A percentile compares a stretch with the other conserved stretches of the same genome.
These are phyloP conservation scores for Galagoides demidoff DNA, from an alignment of 2,797 vertebrate species.

Conservation along the genomic window DNA sequence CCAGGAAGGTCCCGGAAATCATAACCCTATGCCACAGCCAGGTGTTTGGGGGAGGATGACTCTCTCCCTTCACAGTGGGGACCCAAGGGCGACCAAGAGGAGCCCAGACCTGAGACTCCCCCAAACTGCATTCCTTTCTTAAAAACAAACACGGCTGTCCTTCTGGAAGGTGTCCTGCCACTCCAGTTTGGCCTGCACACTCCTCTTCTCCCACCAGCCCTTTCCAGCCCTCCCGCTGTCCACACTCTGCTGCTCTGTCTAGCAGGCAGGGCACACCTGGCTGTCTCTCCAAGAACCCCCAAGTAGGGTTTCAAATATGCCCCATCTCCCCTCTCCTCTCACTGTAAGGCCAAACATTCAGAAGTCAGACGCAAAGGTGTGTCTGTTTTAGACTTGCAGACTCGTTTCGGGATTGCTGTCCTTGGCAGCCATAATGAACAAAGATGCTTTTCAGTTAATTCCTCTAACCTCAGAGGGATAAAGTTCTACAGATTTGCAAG, in stretches of 20 bases:
- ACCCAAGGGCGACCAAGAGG: background rate
- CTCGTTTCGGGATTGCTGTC: background rate
- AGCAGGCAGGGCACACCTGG: background rate
- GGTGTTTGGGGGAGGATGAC: background rate
- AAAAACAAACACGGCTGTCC: background rate
- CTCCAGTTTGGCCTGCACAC: background rate
- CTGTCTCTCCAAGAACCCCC: background rate
- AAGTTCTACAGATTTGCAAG: background rate
- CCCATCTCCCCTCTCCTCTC: background rate
- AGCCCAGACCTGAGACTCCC: background rate
- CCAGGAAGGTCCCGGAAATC: background rate
- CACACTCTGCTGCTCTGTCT: background rate
- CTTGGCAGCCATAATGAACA: background rate
- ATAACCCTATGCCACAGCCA: background rate
- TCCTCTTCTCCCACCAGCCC: rapidly evolving
- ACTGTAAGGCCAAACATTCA: rapidly evolving
- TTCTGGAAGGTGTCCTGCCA: background rate
- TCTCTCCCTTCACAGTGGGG: background rate
- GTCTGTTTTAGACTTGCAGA: background rate
- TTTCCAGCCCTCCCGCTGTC: rapidly evolving
- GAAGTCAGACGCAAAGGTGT: background rate
- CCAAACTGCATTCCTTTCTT: background rate
- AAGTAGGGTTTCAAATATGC: background rate
- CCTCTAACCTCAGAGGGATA: background rate
- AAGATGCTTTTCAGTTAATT: background rate